Conservation (phyloP, 2,113 vertebrate genomes). For the Sula dactylatra region DNA sequence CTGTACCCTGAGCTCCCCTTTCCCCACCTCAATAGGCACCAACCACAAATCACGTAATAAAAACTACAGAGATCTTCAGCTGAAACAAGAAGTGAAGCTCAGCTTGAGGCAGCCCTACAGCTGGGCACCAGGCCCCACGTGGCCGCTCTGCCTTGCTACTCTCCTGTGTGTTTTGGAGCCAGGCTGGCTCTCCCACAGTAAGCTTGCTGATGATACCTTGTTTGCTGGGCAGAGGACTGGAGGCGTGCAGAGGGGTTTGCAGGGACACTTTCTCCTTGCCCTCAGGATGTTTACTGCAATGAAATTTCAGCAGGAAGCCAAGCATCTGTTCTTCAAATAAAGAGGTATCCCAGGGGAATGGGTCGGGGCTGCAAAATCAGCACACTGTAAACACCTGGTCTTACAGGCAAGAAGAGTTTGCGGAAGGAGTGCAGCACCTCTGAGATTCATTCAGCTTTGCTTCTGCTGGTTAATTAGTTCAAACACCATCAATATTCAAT, state of each 20-base stretch:
- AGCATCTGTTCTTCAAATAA: constrained; percentile 38
- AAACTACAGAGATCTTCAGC: not conserved
- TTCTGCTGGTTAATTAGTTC: constrained; percentile 30
- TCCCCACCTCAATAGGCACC: not conserved
- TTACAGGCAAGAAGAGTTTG: not conserved
- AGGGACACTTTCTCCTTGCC: not conserved
- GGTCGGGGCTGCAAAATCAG: not conserved
- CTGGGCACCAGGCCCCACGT: not conserved
- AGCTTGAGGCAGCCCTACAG: not conserved
- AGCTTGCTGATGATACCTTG: not conserved
- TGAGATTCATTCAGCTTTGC: constrained; percentile 24
- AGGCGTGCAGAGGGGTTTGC: not conserved
- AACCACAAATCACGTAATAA: not conserved
- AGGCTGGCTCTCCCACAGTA: not conserved
- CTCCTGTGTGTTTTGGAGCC: not conserved
- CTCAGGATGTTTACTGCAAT: not conserved
- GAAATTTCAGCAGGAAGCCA: constrained; percentile 45
- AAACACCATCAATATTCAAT: constrained; percentile 15
- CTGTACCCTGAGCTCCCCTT: not conserved
- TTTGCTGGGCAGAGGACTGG: not conserved
- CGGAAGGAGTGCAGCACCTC: not conserved
- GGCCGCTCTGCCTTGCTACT: not conserved
- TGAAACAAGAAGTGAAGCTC: not conserved
- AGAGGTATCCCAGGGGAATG: not conserved
- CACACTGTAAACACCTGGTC: constrained; percentile 17